phyloP scores from a whole-genome alignment of 1,140 invertebrate species.

The Ceratosolen fusciceps region DNA sequence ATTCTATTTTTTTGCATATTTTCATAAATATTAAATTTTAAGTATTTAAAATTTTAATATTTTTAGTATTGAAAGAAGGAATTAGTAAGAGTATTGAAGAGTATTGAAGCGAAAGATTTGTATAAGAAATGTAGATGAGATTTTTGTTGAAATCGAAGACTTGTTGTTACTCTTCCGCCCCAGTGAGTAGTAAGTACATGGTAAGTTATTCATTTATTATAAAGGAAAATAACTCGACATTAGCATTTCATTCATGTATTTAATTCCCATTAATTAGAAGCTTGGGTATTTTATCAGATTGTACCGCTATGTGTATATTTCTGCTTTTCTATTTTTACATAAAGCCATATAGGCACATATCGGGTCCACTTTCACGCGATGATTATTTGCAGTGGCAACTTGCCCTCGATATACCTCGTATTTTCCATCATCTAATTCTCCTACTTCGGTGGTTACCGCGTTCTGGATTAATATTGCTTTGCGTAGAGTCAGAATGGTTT shows the following conservation, averaged over 20 bases:
- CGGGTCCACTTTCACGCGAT: slow-evolving; percentile 38
- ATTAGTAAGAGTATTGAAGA: too few species aligned
- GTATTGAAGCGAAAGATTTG: too few species aligned
- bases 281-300: slow-evolving; percentile 15
- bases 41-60: too few species aligned
- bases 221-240: not conserved
- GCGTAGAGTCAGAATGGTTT: slow-evolving; percentile 25
- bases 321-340: not conserved
- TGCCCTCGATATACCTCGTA: slow-evolving; percentile 26
- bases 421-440: slow-evolving; percentile 38
- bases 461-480: slow-evolving; percentile 35
- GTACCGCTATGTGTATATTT: not conserved
- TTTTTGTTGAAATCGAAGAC: too few species aligned
- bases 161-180: too few species aligned
- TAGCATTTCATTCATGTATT: not conserved
- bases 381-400: slow-evolving; percentile 46
- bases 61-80: too few species aligned
- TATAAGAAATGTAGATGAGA: too few species aligned
- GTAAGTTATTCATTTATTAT: too few species aligned
- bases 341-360: not conserved
- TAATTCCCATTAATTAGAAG: not conserved
- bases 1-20: too few species aligned
- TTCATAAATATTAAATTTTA: too few species aligned
- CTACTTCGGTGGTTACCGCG: not conserved
- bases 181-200: too few species aligned